Conservation (phyloP, 2,888 invertebrate genomes). For the Bugula neritina region DNA sequence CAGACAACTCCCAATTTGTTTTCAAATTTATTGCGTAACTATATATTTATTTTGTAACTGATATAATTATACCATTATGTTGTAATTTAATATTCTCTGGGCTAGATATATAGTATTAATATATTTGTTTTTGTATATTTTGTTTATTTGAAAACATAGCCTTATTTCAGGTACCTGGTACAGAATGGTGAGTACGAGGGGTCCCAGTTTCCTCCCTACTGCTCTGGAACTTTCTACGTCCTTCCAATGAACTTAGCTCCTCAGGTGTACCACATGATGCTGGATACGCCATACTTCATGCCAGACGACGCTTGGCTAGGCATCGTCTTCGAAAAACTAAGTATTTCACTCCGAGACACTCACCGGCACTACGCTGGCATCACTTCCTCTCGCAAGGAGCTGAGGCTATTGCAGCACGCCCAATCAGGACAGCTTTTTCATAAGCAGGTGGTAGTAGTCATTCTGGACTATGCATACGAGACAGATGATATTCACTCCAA, state of each 20-base stretch:
- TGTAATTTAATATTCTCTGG: background rate
- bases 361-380: constrained; percentile 31
- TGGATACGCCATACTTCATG: constrained; percentile 31
- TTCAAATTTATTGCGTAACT: no score
- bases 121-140: no score
- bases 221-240: constrained; percentile 32
- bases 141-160: no score
- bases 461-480: constrained; percentile 21
- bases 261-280: constrained; percentile 31
- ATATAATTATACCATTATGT: background rate
- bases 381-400: constrained; percentile 9
- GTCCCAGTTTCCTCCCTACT: constrained; percentile 29
- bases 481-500: constrained; percentile 9
- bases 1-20: background rate
- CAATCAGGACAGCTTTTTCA: background rate
- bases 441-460: background rate
- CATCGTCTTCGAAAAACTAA: constrained; percentile 31
- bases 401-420: background rate
- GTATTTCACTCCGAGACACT: constrained; percentile 30
- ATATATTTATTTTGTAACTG: background rate
- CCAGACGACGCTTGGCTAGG: constrained; percentile 33
- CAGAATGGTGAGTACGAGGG: constrained; percentile 29
- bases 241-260: constrained; percentile 31
- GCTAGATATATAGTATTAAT: no score
- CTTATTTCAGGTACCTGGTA: constrained; percentile 18